A percentile compares a stretch with the other conserved stretches of the same genome.
phyloP scores from a whole-genome alignment of 2,113 vertebrate species.

The Microtus montanus region DNA sequence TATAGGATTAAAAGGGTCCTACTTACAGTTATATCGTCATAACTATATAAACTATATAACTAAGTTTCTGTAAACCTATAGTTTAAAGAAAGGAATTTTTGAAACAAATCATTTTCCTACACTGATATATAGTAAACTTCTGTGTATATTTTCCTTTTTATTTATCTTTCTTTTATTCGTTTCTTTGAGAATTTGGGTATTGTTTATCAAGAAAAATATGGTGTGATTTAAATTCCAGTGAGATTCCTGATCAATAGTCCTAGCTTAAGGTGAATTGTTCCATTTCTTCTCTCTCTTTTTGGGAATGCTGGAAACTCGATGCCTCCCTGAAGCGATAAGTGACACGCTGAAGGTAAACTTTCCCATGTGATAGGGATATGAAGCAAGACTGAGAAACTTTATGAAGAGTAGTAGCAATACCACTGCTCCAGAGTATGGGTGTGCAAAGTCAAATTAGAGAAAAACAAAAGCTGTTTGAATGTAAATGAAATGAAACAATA shows the following conservation, averaged over 20 bases:
- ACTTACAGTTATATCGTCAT: too few relatives aligned
- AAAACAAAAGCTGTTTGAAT: neutral
- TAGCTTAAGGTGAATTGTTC: neutral
- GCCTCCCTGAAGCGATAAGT: neutral
- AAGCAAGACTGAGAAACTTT: neutral
- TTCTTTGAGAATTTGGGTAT: neutral
- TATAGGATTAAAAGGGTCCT: neutral
- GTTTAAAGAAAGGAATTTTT: neutral
- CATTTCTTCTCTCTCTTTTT: neutral
- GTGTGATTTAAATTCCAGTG: neutral
- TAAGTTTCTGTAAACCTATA: neutral
- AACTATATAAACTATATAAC: too few relatives aligned
- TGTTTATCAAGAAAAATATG: neutral
- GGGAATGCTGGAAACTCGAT: neutral
- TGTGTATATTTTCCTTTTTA: neutral
- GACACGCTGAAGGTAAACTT: neutral
- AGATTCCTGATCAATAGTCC: neutral
- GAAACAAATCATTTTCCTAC: neutral
- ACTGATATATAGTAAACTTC: neutral
- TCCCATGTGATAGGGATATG: neutral
- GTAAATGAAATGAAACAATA: neutral
- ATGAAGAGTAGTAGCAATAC: neutral
- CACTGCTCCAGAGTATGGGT: neutral
- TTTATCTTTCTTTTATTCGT: neutral
- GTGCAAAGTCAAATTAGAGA: neutral